Conservation (phyloP, 2,797 vertebrate genomes). For the Pipistrellus pygmaeus region DNA sequence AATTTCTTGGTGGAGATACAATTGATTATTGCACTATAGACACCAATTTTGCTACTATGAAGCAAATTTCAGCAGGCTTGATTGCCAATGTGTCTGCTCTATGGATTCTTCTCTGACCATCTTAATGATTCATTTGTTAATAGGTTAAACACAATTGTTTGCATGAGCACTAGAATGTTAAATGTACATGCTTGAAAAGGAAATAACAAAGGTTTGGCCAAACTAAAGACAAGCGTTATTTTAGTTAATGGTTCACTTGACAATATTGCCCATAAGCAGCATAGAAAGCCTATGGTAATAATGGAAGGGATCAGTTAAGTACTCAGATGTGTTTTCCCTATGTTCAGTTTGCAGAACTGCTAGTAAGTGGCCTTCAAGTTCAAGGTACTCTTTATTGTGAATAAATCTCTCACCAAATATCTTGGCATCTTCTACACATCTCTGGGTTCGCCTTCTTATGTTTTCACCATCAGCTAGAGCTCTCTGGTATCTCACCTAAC, state of each 20-base stretch:
- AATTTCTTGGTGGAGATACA: not conserved
- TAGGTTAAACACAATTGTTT: slow-evolving; percentile 30
- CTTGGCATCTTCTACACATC: slow-evolving; percentile 94
- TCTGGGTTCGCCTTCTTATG: slow-evolving; percentile 91
- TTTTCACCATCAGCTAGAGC: slow-evolving; percentile 91
- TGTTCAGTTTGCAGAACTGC: not conserved
- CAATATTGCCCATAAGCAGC: not conserved
- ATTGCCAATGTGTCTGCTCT: not conserved
- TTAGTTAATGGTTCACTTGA: not conserved
- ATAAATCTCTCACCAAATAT: slow-evolving; percentile 88
- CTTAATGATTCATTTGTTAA: slow-evolving; percentile 16
- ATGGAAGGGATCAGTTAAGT: not conserved
- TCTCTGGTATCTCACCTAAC: slow-evolving; percentile 90
- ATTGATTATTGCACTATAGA: not conserved
- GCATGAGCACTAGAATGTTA: not conserved
- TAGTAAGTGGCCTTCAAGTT: not conserved
- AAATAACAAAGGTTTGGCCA: slow-evolving; percentile 5
- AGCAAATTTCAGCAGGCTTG: slow-evolving; percentile 12
- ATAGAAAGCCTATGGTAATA: not conserved
- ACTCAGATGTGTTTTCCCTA: not conserved
- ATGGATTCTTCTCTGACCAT: not conserved
- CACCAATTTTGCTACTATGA: not conserved
- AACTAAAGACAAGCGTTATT: slow-evolving; percentile 31
- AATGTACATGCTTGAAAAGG: not conserved
- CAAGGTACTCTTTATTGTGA: slow-evolving; percentile 12